phyloP scores from a whole-genome alignment of 2,113 vertebrate genomes.

The Callorhinus ursinus region DNA sequence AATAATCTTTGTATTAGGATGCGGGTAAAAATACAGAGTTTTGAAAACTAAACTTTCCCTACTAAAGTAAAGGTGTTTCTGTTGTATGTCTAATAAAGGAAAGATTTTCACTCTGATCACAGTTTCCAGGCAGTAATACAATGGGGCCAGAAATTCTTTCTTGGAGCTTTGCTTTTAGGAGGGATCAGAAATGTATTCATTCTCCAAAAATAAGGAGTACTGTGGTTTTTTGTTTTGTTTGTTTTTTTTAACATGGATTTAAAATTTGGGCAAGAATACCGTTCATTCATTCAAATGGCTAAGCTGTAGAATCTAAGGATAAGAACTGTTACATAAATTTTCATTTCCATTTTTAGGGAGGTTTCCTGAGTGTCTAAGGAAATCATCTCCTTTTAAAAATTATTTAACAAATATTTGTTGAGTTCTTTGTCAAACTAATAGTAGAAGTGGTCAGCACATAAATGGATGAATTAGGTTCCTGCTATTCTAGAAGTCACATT shows the following conservation, averaged over 20 bases:
- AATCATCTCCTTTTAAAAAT: not conserved
- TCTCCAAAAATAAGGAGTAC: not conserved
- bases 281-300: not conserved
- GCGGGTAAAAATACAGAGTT: not conserved
- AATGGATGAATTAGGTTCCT: not conserved
- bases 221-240: not conserved
- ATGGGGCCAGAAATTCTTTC: not conserved
- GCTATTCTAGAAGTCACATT: not conserved
- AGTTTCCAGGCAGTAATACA: not conserved
- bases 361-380: not conserved
- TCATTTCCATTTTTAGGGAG: not conserved
- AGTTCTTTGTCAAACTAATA: conserved; percentile 12
- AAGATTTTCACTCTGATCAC: not conserved
- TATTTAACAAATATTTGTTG: not conserved
- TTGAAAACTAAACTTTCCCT: not conserved
- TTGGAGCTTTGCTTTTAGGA: not conserved
- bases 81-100: not conserved
- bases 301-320: not conserved
- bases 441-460: not conserved
- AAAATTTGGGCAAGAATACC: not conserved
- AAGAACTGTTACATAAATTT: not conserved
- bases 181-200: not conserved
- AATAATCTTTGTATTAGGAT: not conserved
- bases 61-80: not conserved
- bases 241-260: not conserved